Evolutionary conservation across 2,113 vertebrate genomes (phyloP), one percentile per base, ranked within the genome.

Genomic region (Capra hircus): DNA sequence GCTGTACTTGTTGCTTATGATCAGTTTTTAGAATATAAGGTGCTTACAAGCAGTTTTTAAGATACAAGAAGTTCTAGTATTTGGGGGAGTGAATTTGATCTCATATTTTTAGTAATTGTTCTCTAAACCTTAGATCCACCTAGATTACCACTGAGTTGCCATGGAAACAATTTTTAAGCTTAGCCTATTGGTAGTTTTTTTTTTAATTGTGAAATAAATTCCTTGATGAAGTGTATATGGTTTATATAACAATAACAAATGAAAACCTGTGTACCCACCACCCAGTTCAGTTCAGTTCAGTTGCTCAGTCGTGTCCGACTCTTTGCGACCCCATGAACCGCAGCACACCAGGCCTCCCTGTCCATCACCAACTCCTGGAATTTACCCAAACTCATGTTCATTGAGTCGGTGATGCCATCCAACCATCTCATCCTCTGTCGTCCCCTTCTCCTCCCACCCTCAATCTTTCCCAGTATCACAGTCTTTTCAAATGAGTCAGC

Each of bases 41-140:
- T 86, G 71, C 27, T 64, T 71, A 30, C 45, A 57, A 77, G 59
- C 82, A 17, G 3, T 52, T 55, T 90, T 88, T 25, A 90, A 82
- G 12, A 8, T 87, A 43, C 12, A 77, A 40, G 36, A 43, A 43
- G 71, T 77, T 77, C 21, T 77, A 27, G 36, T 97, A 40, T 93
- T 84, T 64, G 82, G 21, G 16, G 33, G 55, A 77, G 8, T 94
- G 45, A 94, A 74, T 91, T 67, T 83, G 55, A 84, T 82, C 48
- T 91, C 6, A 23, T 60, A n/a, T n/a, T 77, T 80, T 55, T 64
- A 48, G 11, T 95, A 74, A 94, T 64, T 83, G 12, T 88, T 91
- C 14, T 90, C 23, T 52, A 95, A 96, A 78, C 23, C 15, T 11
- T 36, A 16, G 12, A 28, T 95, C 27, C 7, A 53, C 7, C 28